Percentiles rank a stretch among this genome's conserved stretches.
These are phyloP conservation scores for Oscheius sp. DNA, from an alignment of 2,888 invertebrate species.

Conservation along the genomic window DNA sequence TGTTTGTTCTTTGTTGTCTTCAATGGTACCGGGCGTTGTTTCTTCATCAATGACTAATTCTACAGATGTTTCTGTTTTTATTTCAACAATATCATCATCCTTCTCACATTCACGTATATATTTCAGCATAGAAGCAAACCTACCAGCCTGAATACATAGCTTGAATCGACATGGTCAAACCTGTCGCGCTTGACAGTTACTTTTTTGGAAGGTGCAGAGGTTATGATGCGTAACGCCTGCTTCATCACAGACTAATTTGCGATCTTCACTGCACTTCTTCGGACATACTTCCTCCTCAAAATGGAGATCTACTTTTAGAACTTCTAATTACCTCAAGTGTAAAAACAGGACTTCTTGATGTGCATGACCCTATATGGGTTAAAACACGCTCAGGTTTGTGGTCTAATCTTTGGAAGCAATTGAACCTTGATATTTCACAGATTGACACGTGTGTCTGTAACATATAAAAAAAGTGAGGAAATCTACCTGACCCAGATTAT, in stretches of 20 bases:
- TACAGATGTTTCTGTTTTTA: background rate
- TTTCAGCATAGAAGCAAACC: constrained; percentile 17
- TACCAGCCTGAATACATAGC: constrained; percentile 6
- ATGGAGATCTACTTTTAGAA: background rate
- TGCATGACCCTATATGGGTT: constrained; percentile 62
- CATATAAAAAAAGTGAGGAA: background rate
- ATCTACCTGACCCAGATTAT: constrained; percentile 45
- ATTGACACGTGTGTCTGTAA: constrained; percentile 57
- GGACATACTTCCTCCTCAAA: constrained; percentile 25
- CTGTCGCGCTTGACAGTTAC: constrained; percentile 55
- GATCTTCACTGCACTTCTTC: constrained; percentile 34
- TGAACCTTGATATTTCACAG: constrained; percentile 61
- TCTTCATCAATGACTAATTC: background rate
- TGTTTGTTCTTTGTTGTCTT: background rate
- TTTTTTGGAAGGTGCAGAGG: constrained; percentile 64
- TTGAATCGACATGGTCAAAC: background rate
- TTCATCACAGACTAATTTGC: constrained; percentile 64
- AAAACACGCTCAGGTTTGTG: constrained; percentile 55
- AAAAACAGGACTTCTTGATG: constrained; percentile 51
- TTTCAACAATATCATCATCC: background rate
- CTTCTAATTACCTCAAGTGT: constrained; percentile 41
- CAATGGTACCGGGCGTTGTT: background rate
- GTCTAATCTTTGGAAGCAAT: constrained; percentile 52
- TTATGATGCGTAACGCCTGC: constrained; percentile 63
- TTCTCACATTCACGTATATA: background rate